Conservation (phyloP, 2,113 vertebrate genomes). For the Ailuropoda melanoleuca region DNA sequence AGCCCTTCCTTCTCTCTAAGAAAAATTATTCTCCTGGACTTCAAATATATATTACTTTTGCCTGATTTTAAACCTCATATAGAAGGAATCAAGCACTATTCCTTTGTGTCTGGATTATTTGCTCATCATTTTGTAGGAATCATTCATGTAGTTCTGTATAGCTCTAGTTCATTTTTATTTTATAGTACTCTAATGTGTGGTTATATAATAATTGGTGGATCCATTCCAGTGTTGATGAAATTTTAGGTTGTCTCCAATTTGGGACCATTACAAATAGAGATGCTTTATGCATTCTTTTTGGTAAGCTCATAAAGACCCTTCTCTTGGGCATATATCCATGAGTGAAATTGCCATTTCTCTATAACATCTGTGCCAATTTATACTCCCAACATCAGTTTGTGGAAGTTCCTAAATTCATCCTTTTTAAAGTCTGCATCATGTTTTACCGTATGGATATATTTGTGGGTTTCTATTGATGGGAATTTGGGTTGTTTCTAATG, state of each 20-base stretch:
- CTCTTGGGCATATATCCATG: not conserved
- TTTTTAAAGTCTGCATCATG: not conserved
- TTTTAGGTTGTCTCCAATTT: not conserved
- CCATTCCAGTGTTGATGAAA: not conserved
- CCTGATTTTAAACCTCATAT: not conserved
- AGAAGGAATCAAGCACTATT: not conserved
- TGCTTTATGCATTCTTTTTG: not conserved
- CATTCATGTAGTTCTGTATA: not conserved
- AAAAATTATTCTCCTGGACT: not conserved
- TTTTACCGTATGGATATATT: not conserved
- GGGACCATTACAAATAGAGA: not conserved
- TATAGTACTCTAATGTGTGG: not conserved
- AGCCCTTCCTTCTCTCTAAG: not conserved
- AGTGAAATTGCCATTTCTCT: not conserved
- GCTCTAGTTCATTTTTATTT: constrained; percentile 25
- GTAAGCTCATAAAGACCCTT: not conserved
- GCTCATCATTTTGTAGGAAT: not conserved
- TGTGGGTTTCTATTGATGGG: not conserved
- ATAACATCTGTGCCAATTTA: not conserved
- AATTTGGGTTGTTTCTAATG: not conserved
- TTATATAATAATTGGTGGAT: not conserved
- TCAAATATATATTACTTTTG: constrained; percentile 15
- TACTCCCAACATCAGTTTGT: not conserved
- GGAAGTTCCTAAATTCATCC: not conserved
- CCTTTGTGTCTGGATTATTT: not conserved